Percentiles rank a stretch among this genome's conserved stretches.
Evolutionary conservation across 2,888 invertebrate species (phyloP).

Genomic region (Chloromyia formosa): DNA sequence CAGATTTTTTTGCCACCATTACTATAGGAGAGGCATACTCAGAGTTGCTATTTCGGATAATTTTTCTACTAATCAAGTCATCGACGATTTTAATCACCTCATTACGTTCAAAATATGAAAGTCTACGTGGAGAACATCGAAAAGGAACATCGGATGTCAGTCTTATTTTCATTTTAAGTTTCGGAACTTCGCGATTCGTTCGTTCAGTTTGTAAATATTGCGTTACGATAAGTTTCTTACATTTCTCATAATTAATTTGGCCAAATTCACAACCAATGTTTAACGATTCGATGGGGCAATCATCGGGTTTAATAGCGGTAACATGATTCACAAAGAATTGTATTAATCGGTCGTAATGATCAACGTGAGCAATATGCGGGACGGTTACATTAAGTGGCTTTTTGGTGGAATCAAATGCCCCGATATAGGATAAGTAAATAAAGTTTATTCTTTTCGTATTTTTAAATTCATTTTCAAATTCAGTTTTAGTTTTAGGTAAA

Average conservation of each 20-base stretch:
- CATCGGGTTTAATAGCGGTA: not conserved
- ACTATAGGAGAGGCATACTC: conserved; percentile 42
- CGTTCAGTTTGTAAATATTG: not conserved
- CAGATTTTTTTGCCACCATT: conserved; percentile 6
- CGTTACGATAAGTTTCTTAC: not conserved
- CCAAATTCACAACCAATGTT: conserved; percentile 7
- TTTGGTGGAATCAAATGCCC: conserved; percentile 1
- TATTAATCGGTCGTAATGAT: not conserved
- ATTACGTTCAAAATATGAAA: conserved; percentile 18
- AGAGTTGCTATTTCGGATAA: not conserved
- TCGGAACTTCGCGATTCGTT: not conserved
- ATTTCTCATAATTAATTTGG: not conserved
- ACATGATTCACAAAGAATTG: conserved; percentile 11
- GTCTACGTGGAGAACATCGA: conserved; percentile 1
- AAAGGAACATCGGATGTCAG: conserved; percentile 23
- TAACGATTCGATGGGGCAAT: not conserved
- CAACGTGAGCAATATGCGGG: not conserved
- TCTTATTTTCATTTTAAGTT: conserved; percentile 22
- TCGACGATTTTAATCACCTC: conserved; percentile 11
- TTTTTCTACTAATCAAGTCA: not conserved
- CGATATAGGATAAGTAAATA: conserved; percentile 9
- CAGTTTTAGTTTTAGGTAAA: not conserved
- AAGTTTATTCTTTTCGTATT: not conserved
- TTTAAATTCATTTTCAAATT: not conserved
- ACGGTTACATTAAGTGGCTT: conserved; percentile 1